Conservation (phyloP, 2,888 invertebrate genomes). For the Zygaena filipendulae region DNA sequence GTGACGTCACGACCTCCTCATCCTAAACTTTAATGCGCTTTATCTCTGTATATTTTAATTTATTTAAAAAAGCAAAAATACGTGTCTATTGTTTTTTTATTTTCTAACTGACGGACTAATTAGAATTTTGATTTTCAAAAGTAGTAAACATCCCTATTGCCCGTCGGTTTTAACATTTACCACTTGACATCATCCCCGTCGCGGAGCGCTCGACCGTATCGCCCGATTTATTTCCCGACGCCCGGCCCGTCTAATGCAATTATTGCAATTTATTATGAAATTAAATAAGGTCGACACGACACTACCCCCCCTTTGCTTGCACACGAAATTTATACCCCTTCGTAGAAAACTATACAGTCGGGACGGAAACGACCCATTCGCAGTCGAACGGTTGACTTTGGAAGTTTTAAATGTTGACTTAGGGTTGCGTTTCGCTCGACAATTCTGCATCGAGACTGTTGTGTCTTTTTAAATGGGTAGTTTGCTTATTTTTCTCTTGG, state of each 20-base stretch:
- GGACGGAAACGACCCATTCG: slow-evolving; percentile 29
- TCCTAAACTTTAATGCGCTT: too few relatives aligned
- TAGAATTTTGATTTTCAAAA: too few relatives aligned
- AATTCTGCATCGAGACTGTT: slow-evolving; percentile 22
- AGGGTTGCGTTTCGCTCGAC: slow-evolving; percentile 34
- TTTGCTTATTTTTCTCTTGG: slow-evolving; percentile 62
- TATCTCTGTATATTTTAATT: too few relatives aligned
- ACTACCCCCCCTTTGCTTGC: slow-evolving; percentile 26
- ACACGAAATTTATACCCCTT: slow-evolving; percentile 54
- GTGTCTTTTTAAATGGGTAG: slow-evolving; percentile 54
- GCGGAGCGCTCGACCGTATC: slow-evolving; percentile 24
- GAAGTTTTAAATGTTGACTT: slow-evolving; percentile 27
- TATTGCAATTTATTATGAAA: slow-evolving; percentile 66
- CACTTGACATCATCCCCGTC: slow-evolving; percentile 27
- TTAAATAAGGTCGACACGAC: slow-evolving; percentile 58
- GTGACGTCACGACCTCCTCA: too few relatives aligned
- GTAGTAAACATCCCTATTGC: too few relatives aligned
- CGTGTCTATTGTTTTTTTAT: too few relatives aligned
- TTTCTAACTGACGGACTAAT: too few relatives aligned
- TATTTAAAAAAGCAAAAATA: too few relatives aligned
- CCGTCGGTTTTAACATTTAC: too few relatives aligned
- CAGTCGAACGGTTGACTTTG: slow-evolving; percentile 35
- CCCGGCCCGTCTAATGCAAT: slow-evolving; percentile 53
- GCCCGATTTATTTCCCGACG: slow-evolving; percentile 51
- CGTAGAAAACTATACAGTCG: slow-evolving; percentile 35